A percentile compares a stretch with the other conserved stretches of the same genome.
Evolutionary conservation across 2,113 vertebrate species (phyloP).

Genomic region (Panurus biarmicus): DNA sequence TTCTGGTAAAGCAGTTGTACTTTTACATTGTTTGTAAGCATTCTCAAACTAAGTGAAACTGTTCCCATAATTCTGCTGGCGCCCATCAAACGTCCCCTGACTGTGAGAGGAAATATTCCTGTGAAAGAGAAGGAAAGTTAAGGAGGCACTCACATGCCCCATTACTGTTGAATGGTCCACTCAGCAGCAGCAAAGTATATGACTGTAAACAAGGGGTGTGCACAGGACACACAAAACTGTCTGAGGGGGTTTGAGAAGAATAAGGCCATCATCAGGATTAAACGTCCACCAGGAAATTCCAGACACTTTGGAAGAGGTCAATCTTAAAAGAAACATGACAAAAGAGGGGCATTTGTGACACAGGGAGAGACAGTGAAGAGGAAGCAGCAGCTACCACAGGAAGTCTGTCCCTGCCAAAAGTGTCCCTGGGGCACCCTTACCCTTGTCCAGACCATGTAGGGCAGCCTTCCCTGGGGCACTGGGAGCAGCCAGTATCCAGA

Average conservation of each 20-base stretch:
- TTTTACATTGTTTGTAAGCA: background rate
- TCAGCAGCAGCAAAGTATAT: background rate
- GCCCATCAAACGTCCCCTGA: background rate
- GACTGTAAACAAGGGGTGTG: accelerated
- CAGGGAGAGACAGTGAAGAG: background rate
- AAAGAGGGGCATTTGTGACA: background rate
- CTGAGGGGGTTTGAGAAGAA: background rate
- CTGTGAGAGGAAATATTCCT: background rate
- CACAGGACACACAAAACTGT: background rate
- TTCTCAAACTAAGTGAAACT: background rate
- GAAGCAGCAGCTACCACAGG: background rate
- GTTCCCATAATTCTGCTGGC: background rate
- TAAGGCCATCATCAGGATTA: background rate
- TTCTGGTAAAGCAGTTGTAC: background rate
- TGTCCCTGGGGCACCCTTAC: accelerated
- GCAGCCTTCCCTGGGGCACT: accelerated
- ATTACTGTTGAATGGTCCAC: background rate
- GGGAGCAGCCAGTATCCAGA: background rate
- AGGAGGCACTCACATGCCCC: accelerated
- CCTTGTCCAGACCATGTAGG: accelerated
- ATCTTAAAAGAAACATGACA: background rate
- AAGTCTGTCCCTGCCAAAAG: background rate
- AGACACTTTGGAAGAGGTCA: background rate
- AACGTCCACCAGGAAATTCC: background rate
- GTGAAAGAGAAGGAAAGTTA: background rate